Evolutionary conservation across 53 echinoderm and acorn worm genomes (phyloP), one percentile per base, ranked within the genome.

Genomic region (Mesocentrotus franciscanus): DNA sequence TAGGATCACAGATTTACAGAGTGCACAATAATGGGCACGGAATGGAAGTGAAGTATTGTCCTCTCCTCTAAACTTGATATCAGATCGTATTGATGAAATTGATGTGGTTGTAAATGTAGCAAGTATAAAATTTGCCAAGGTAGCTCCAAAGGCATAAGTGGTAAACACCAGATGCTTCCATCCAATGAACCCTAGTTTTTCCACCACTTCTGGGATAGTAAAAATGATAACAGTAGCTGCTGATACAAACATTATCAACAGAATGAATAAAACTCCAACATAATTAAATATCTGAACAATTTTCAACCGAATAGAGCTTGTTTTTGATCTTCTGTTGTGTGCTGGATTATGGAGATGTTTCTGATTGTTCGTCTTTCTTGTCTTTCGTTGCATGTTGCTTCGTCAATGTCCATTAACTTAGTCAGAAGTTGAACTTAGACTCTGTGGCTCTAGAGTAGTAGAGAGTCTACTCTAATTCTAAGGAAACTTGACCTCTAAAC

Each of bases 21-120:
- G 93, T 20, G 78, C 70, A 39, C 98, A 98, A 16, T 85, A 90
- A 89, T 96, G 96, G 29, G 97, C 92, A 34, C 98, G 95, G 81
- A 93, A 93, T n/a, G 97, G 96, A 26, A 90, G 61, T 91, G 56
- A 72, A 33, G 62, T 56, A 2, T 16, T 26, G 32, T 42, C 10
- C 55, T 36, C 78, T 94, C 17, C 33, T 85, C 85, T 22, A 33
- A 59, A 75, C 10, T 18, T 81, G 6, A 59, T 27, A 36, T 60
- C 33, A 18, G 56, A 56, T 29, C 9, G 62, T 22, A 55, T 57
- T 14, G 85, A 91, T 29, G 95, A 42, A 9, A 55, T 57, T 14
- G 85, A 91, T 29, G 95, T 95, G 70, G 95, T 89, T 60, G 92
- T 95, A 15, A 8, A 20, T 27, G 59, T 36, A 22, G 96, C 96